phyloP scores from a whole-genome alignment of 2,888 invertebrate genomes.

The Auanema freiburgensis region DNA sequence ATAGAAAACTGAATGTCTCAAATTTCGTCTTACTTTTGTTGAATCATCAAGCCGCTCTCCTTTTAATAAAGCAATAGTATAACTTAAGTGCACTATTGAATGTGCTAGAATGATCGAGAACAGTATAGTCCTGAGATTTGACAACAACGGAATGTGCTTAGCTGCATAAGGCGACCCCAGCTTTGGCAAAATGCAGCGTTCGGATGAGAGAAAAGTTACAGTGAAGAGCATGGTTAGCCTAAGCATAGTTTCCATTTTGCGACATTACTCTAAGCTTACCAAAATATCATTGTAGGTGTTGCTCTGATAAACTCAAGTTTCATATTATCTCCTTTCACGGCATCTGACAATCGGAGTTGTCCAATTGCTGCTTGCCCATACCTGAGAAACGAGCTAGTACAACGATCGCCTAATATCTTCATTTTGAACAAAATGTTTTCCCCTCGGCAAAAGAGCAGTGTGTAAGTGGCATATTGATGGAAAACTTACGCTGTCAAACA shows the following conservation, averaged over 20 bases:
- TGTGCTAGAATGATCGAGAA: constrained; percentile 20
- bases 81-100: constrained; percentile 10
- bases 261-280: constrained; percentile 18
- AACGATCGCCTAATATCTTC: neutral
- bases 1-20: neutral
- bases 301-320: constrained; percentile 39
- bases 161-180: constrained; percentile 41
- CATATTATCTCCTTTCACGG: constrained; percentile 30
- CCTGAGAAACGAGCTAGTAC: too few species aligned
- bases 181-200: constrained; percentile 44
- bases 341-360: constrained; percentile 30
- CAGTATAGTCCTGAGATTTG: constrained; percentile 42
- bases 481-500: constrained; percentile 29
- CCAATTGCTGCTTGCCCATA: constrained; percentile 35
- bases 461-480: neutral
- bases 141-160: constrained; percentile 45
- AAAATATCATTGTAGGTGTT: constrained; percentile 39
- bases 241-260: neutral
- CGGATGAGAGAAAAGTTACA: constrained; percentile 36
- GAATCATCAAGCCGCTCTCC: neutral
- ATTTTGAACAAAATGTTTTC: neutral
- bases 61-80: constrained; percentile 10
- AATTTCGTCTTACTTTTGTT: neutral
- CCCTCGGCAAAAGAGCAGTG: neutral
- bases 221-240: constrained; percentile 39